These are phyloP conservation scores for Anguilla pacifica DNA, from an alignment of 2,797 vertebrate species.

Conservation along the genomic window DNA sequence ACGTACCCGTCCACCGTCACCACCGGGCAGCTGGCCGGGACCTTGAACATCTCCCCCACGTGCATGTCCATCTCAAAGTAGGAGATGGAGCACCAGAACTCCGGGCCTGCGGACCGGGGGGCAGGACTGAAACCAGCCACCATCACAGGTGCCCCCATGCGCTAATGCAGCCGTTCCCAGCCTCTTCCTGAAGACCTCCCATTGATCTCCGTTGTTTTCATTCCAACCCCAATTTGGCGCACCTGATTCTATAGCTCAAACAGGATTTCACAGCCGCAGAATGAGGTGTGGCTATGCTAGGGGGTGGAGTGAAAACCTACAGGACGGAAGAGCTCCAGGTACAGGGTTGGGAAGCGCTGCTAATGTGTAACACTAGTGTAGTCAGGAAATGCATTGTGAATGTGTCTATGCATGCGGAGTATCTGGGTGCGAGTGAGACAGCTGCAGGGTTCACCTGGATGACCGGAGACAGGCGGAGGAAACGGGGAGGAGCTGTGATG, in stretches of 20 bases:
- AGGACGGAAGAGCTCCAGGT: not conserved
- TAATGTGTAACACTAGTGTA: not conserved
- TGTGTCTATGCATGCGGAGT: not conserved
- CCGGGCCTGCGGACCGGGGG: slow-evolving; percentile 64
- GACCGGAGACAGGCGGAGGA: slow-evolving; percentile 74
- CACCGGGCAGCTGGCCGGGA: slow-evolving; percentile 73
- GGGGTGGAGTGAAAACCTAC: not conserved
- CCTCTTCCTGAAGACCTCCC: too few relatives aligned
- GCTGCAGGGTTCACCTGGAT: slow-evolving; percentile 63
- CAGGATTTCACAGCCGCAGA: not conserved
- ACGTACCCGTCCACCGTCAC: slow-evolving; percentile 78
- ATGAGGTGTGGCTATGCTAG: not conserved
- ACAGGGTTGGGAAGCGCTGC: not conserved
- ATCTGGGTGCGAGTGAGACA: not conserved
- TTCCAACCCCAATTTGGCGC: too few relatives aligned
- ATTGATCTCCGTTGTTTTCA: too few relatives aligned
- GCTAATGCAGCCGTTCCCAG: not conserved
- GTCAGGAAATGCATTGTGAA: not conserved
- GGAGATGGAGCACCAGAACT: slow-evolving; percentile 79
- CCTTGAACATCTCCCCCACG: slow-evolving; percentile 80
- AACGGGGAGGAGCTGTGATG: slow-evolving; percentile 71
- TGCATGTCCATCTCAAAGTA: slow-evolving; percentile 81
- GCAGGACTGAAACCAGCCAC: not conserved
- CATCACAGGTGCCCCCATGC: not conserved
- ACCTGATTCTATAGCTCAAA: not conserved